Evolutionary conservation across 2,113 vertebrate genomes (phyloP), one percentile per base, ranked within the genome.

Genomic region (Cygnus atratus): DNA sequence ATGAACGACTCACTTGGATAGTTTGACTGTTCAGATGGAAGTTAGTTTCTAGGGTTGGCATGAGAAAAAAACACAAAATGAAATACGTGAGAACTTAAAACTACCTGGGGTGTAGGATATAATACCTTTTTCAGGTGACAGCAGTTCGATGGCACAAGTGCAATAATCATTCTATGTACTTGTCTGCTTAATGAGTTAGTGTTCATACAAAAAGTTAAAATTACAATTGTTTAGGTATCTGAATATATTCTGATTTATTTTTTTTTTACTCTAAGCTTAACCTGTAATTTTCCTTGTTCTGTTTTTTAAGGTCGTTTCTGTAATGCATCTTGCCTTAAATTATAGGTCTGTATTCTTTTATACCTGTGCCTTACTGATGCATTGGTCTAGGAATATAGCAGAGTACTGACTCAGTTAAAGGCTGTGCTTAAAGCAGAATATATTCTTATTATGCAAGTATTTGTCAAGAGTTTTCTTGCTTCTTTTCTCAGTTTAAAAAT

Each of bases 11-110:
- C 79, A 41, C 25, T 82, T 80, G 41, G 24, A 59, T 83, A 61
- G 71, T 73, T 70, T 79, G 57, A 24, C 29, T 87, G 29, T 44
- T 59, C 72, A 55, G 33, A 76, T 90, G 75, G 59, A 93, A 91
- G 61, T 44, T 74, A 9, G 25, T 88, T 91, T 94, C 58, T 61
- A 33, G 19, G 17, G 3, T 46, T 90, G 67, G 55, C 24, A 65
- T 35, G 66, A 54, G 54, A 43, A 43, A 92, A 84, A 90, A 80
- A 29, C 62, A 18, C 44, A 67, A 31, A 71, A 74, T 29, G 39
- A 76, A 66, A 76, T 46, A 3, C 48, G 7, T 41, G 19, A 92
- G 39, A 91, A 39, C 13, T 48, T 88, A 8, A 4, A 55, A 3
- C 35, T 87, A 44, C 26, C 26, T 54, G 12, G 26, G 8, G 10